Base-by-base conservation (phyloP, 2,797 vertebrate genomes). In the Lutra lutra region DNA sequence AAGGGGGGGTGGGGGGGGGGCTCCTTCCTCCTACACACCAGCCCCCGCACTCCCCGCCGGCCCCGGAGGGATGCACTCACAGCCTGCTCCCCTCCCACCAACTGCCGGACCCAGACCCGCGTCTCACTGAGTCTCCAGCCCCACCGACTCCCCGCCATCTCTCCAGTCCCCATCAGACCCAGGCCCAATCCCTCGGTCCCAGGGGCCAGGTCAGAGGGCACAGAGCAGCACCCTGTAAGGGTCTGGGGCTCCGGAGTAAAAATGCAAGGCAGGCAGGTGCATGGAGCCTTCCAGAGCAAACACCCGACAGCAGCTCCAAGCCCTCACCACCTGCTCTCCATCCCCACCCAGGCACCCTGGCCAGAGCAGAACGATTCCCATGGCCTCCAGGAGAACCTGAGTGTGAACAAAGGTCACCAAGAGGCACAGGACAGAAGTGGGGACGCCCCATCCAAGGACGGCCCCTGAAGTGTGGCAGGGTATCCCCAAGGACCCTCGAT, bases 201-300 rank as follows among this genome's bases (percentile, higher is more conserved):
- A 32, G 43, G 27, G 73, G 51, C 21, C 29, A 38, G 80, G 56
- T 40, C 27, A n/a, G 29, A 35, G n/a, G 27, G 10, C 35, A 25
- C 43, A 51, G 25, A n/a, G 25, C 5, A 2, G 7, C 1, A 7
- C 56, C n/a, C 3, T 21, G 25, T 3, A 7, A 12, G 48, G 4
- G 11, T 7, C 77, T 35, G n/a, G 40, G 62, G 25, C 3, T 6
- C 27, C 35, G 6, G 7, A 8, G 32, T 32, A 2, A 38, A n/a
- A 3, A 10, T 27, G 25, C 64, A 8, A 7, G 20, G 15, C 17
- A 23, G 23, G 23, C 6, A 32, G 35, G 46, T 35, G n/a, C 60
- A 3, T 0, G 1, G 32, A 64, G 35, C 56, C 2, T 1, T 7
- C 5, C 4, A 2, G 20, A 3, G 14, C 3, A 14, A 38, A 66